These are phyloP conservation scores for Pomacea maculata DNA, from an alignment of 1,140 invertebrate genomes.

Conservation along the genomic window DNA sequence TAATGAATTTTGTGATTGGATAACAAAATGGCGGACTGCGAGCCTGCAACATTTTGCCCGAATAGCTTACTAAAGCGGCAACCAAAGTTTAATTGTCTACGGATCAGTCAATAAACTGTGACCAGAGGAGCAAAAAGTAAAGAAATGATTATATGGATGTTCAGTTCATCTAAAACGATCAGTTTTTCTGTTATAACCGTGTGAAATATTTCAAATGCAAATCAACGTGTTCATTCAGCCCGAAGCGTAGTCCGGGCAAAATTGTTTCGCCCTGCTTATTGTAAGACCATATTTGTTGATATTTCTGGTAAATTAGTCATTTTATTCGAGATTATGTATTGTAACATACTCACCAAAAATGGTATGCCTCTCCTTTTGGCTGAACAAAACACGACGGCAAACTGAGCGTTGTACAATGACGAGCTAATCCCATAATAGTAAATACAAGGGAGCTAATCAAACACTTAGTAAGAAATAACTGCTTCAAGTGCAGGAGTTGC, in stretches of 20 bases:
- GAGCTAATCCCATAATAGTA: neutral
- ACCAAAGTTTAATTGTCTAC: neutral
- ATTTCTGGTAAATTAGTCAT: neutral
- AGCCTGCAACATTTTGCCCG: slow-evolving; percentile 22
- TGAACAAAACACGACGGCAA: slow-evolving; percentile 9
- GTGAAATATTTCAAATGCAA: slow-evolving; percentile 15
- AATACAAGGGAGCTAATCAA: neutral
- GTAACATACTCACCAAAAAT: neutral
- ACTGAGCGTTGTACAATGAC: neutral
- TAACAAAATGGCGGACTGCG: slow-evolving; percentile 27
- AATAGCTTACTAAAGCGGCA: neutral
- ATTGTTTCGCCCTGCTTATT: neutral
- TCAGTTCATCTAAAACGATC: neutral
- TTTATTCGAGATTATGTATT: neutral
- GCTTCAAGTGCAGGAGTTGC: too few species aligned
- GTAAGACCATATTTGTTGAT: neutral
- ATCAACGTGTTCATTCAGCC: slow-evolving; percentile 18
- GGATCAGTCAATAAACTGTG: neutral
- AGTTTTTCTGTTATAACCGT: neutral
- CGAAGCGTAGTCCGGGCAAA: slow-evolving; percentile 21
- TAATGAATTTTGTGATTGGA: slow-evolving; percentile 22
- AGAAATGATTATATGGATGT: neutral
- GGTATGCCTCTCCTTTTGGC: neutral
- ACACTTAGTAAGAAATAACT: neutral
- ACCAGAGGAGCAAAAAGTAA: neutral